These are phyloP conservation scores for Nerophis ophidion DNA, from an alignment of 2,113 vertebrate genomes.

Conservation along the genomic window DNA sequence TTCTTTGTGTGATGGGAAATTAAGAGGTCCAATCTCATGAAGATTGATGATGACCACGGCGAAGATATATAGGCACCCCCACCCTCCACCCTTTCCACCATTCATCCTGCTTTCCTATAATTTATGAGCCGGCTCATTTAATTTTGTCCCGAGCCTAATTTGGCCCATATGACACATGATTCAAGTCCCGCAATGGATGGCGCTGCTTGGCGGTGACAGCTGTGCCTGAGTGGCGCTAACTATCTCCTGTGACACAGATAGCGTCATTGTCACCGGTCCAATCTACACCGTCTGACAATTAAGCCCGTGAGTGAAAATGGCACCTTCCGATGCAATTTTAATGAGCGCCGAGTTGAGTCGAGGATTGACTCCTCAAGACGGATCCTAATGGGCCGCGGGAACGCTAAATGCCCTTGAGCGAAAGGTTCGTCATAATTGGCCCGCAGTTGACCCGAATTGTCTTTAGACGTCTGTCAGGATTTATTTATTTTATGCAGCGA, in stretches of 20 bases:
- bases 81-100: conserved; percentile 3
- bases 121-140: conserved; percentile 64
- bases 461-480: conserved; percentile 29
- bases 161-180: conserved; percentile 52
- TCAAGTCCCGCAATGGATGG: conserved; percentile 46
- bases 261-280: conserved; percentile 63
- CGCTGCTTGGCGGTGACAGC: conserved; percentile 31
- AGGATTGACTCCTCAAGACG: conserved; percentile 42
- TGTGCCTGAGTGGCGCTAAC: conserved; percentile 40
- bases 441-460: conserved; percentile 22
- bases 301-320: conserved; percentile 69
- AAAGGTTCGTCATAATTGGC: conserved; percentile 38
- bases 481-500: not conserved
- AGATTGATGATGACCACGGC: conserved; percentile 64
- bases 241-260: conserved; percentile 58
- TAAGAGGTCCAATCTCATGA: conserved; percentile 24
- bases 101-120: conserved; percentile 40
- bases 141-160: conserved; percentile 66
- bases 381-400: conserved; percentile 45
- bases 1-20: conserved; percentile 24
- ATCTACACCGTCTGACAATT: conserved; percentile 70
- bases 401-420: conserved; percentile 47
- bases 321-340: conserved; percentile 67
- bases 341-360: conserved; percentile 60
- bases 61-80: conserved; percentile 61